Evolutionary conservation across 2,113 vertebrate species (phyloP).

Genomic region (Phyllopteryx taeniolatus): DNA sequence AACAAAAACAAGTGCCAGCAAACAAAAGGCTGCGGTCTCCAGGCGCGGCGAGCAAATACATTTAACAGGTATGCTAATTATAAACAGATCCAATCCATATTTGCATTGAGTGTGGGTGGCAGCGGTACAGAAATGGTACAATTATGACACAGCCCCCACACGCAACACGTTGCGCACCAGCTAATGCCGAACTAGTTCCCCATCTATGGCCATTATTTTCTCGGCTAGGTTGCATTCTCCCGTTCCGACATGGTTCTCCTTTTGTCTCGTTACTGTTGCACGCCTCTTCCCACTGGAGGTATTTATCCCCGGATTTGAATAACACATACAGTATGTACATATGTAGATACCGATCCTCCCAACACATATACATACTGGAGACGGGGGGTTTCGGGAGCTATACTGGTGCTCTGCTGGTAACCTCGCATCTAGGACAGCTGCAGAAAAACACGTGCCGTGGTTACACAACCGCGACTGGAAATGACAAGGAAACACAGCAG

Average conservation of each 20-base stretch:
- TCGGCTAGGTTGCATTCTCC: slow-evolving; percentile 25
- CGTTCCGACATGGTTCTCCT: slow-evolving; percentile 37
- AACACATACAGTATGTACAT: slow-evolving; percentile 61
- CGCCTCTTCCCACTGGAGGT: slow-evolving; percentile 41
- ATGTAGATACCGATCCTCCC: slow-evolving; percentile 59
- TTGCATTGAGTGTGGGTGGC: slow-evolving; percentile 61
- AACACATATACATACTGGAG: slow-evolving; percentile 32
- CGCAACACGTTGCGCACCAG: slow-evolving; percentile 50
- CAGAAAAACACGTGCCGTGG: slow-evolving; percentile 11
- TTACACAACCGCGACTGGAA: not conserved
- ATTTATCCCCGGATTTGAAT: slow-evolving; percentile 62
- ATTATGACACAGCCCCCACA: slow-evolving; percentile 51
- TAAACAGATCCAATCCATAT: slow-evolving; percentile 55
- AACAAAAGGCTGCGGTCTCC: slow-evolving; percentile 48
- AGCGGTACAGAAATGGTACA: slow-evolving; percentile 45
- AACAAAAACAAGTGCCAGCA: slow-evolving; percentile 36
- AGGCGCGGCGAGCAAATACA: slow-evolving; percentile 48
- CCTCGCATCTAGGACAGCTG: slow-evolving; percentile 29
- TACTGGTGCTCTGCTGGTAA: slow-evolving; percentile 20
- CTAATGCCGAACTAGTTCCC: slow-evolving; percentile 57
- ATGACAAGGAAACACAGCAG: not conserved
- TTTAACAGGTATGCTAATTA: slow-evolving; percentile 67
- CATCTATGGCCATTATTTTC: slow-evolving; percentile 11
- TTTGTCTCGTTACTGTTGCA: slow-evolving; percentile 52
- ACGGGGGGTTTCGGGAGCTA: slow-evolving; percentile 13